These are phyloP conservation scores for Petroica traversi DNA, from an alignment of 2,113 vertebrate genomes.

Conservation along the genomic window DNA sequence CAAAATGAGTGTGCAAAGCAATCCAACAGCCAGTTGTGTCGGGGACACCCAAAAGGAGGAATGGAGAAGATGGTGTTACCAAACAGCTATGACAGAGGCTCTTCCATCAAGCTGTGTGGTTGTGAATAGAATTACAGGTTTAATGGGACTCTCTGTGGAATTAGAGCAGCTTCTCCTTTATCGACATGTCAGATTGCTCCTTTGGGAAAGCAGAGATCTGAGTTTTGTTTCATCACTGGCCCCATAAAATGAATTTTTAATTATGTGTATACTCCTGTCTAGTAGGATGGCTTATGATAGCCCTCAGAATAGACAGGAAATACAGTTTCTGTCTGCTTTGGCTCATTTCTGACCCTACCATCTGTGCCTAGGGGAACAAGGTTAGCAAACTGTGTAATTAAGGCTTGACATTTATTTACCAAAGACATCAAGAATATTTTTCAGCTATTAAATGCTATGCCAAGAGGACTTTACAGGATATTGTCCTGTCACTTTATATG, in stretches of 20 bases:
- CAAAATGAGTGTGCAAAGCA: not conserved
- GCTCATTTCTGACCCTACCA: slow-evolving; percentile 14
- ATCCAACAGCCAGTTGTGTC: not conserved
- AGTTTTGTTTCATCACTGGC: slow-evolving; percentile 43
- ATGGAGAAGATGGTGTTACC: not conserved
- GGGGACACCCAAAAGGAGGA: not conserved
- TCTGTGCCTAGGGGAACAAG: slow-evolving; percentile 43
- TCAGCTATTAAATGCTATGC: slow-evolving; percentile 10
- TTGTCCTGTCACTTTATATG: not conserved
- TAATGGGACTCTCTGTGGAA: not conserved
- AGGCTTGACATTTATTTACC: slow-evolving; percentile 55
- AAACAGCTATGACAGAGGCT: not conserved
- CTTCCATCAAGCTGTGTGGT: not conserved
- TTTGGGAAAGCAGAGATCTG: slow-evolving; percentile 12
- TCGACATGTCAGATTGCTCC: not conserved
- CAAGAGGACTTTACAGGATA: not conserved
- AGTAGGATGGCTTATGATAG: slow-evolving; percentile 30
- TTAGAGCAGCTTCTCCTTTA: slow-evolving; percentile 4
- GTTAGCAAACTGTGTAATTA: slow-evolving; percentile 63
- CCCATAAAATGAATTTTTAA: slow-evolving; percentile 66
- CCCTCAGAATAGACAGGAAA: slow-evolving; percentile 28
- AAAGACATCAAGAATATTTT: slow-evolving; percentile 41
- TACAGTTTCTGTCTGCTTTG: slow-evolving; percentile 23
- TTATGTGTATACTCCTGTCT: slow-evolving; percentile 49
- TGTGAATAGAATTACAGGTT: not conserved